Evolutionary conservation across 2,888 invertebrate genomes (phyloP).

Genomic region (Acronicta leporina): DNA sequence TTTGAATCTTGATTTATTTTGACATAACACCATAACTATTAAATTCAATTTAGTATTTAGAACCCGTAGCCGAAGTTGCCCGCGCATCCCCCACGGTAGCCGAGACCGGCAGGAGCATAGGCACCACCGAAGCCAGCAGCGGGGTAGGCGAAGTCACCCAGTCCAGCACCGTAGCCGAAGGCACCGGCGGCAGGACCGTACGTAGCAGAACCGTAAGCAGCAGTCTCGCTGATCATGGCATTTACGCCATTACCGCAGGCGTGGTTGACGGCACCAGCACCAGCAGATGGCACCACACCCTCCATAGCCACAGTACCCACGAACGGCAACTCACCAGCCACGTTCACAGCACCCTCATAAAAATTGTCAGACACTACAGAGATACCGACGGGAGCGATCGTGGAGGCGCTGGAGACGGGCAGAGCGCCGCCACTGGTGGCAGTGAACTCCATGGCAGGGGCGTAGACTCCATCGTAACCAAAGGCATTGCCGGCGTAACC

Average conservation of each 20-base stretch:
- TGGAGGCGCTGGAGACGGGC: conserved; percentile 59
- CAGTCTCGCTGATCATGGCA: conserved; percentile 18
- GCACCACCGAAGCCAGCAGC: conserved; percentile 20
- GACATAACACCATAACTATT: no score
- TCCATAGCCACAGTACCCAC: conserved; percentile 46
- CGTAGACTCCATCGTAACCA: conserved; percentile 3
- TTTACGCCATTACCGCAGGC: conserved; percentile 33
- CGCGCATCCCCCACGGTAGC: neutral
- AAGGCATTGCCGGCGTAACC: conserved; percentile 6
- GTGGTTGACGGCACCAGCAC: conserved; percentile 39
- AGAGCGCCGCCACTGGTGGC: conserved; percentile 55
- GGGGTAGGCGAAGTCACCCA: conserved; percentile 48
- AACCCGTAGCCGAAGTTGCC: neutral
- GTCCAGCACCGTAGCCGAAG: neutral
- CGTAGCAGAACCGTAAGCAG: conserved; percentile 10
- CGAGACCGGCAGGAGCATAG: neutral
- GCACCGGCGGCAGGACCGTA: neutral
- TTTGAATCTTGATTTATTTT: no score
- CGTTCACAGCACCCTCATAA: conserved; percentile 25
- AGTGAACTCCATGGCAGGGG: conserved; percentile 13
- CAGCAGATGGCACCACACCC: conserved; percentile 35
- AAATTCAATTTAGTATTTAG: neutral
- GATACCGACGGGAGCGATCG: conserved; percentile 63
- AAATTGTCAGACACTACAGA: conserved; percentile 55
- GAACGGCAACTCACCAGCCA: conserved; percentile 41